Percentiles rank a stretch among this genome's conserved stretches.
These are phyloP conservation scores for Addax nasomaculatus DNA, from an alignment of 2,113 vertebrate species.

Conservation along the genomic window DNA sequence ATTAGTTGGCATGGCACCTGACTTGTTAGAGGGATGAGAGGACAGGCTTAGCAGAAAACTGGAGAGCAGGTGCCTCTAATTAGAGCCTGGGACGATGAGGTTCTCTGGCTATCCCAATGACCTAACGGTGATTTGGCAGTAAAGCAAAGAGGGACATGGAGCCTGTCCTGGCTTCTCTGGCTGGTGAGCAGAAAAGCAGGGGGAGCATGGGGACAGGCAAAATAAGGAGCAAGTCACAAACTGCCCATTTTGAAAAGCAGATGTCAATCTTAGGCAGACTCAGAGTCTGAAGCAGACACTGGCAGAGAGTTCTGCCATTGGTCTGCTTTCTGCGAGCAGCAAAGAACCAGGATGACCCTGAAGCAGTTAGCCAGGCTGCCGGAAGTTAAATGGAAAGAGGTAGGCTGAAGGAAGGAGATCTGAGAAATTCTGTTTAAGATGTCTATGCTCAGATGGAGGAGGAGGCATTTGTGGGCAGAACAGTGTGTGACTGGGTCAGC, in stretches of 20 bases:
- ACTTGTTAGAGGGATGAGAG: background rate
- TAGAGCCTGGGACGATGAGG: background rate
- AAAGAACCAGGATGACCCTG: background rate
- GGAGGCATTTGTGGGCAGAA: background rate
- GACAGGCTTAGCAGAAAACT: background rate
- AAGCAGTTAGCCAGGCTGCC: background rate
- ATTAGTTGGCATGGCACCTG: background rate
- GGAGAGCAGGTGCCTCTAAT: background rate
- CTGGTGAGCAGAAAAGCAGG: background rate
- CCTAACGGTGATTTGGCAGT: background rate
- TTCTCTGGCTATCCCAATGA: background rate
- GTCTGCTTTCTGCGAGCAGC: background rate
- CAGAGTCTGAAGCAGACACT: background rate
- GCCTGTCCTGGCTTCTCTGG: background rate
- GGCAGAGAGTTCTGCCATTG: background rate
- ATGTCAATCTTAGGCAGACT: background rate
- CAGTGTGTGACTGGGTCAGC: background rate
- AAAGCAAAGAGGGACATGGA: background rate
- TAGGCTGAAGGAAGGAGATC: background rate
- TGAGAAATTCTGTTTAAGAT: background rate
- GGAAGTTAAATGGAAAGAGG: background rate
- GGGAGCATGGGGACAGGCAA: background rate
- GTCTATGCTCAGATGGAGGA: background rate
- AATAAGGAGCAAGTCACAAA: background rate
- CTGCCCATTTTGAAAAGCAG: background rate